These are phyloP conservation scores for Calidris pugnax DNA, from an alignment of 2,113 vertebrate genomes.

Conservation along the genomic window DNA sequence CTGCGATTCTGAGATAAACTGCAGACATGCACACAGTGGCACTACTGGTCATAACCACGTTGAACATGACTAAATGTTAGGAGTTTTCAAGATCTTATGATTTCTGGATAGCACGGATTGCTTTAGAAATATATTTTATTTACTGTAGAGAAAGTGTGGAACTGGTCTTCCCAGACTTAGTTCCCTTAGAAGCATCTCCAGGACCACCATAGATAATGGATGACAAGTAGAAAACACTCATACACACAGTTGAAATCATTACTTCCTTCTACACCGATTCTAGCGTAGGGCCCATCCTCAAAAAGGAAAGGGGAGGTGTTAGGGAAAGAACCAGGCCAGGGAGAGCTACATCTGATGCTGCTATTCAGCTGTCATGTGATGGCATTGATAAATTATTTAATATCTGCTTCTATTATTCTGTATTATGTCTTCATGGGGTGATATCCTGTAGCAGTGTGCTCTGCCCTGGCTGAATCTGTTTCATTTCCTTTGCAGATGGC, in stretches of 20 bases:
- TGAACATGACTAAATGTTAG: background rate
- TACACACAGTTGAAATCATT: background rate
- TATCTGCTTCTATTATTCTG: conserved; percentile 34
- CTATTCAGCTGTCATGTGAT: background rate
- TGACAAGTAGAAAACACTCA: background rate
- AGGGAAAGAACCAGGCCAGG: background rate
- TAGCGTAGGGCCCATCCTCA: background rate
- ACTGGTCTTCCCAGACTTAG: background rate
- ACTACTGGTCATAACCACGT: background rate
- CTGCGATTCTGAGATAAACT: background rate
- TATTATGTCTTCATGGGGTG: conserved; percentile 30
- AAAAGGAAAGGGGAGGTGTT: background rate
- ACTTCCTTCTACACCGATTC: background rate
- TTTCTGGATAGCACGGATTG: background rate
- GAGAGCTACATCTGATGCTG: background rate
- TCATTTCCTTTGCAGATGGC: conserved; percentile 42
- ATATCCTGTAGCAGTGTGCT: background rate
- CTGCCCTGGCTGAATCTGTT: conserved; percentile 1
- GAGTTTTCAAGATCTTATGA: background rate
- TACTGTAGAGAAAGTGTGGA: background rate
- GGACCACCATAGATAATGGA: background rate
- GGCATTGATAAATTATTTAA: conserved; percentile 48
- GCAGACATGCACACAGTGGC: background rate
- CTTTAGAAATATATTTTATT: background rate
- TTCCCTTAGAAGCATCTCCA: background rate